Evolutionary conservation across 2,113 vertebrate genomes (phyloP).

Genomic region (Ictalurus furcatus): DNA sequence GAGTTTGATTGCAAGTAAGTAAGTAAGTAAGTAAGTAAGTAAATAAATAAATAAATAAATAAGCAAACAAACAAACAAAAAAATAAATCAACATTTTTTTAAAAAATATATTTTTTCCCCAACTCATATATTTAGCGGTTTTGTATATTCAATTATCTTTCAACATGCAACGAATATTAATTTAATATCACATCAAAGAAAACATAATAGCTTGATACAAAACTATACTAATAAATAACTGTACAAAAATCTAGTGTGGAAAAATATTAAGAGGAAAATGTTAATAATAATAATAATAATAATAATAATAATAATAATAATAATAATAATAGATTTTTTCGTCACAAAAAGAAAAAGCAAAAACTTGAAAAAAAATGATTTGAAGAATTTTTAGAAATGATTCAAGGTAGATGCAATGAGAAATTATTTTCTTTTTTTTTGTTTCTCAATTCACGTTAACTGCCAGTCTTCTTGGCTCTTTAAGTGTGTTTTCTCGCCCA

Average conservation of each 20-base stretch:
- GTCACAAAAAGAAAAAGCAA: too few relatives aligned
- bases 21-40: too few relatives aligned
- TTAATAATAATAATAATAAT: too few relatives aligned
- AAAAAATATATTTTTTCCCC: constrained; percentile 19
- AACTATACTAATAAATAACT: not conserved
- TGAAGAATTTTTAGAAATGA: too few relatives aligned
- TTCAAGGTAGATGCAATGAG: not conserved
- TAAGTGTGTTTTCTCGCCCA: not conserved
- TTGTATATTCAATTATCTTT: not conserved
- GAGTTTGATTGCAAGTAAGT: not conserved
- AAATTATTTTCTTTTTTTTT: not conserved
- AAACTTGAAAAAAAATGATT: too few relatives aligned
- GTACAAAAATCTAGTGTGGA: not conserved
- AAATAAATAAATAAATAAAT: too few relatives aligned
- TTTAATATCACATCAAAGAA: not conserved
- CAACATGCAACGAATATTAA: not conserved
- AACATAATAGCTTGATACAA: not conserved
- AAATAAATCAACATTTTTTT: too few relatives aligned
- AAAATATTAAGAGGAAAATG: too few relatives aligned
- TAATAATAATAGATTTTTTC: too few relatives aligned
- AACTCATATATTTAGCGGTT: not conserved
- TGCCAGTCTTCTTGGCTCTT: not conserved
- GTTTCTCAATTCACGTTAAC: not conserved
- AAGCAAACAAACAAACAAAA: not conserved
- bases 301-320: too few relatives aligned